Base-by-base conservation (phyloP, 1,140 invertebrate genomes). In the Drosophila mauritiana region DNA sequence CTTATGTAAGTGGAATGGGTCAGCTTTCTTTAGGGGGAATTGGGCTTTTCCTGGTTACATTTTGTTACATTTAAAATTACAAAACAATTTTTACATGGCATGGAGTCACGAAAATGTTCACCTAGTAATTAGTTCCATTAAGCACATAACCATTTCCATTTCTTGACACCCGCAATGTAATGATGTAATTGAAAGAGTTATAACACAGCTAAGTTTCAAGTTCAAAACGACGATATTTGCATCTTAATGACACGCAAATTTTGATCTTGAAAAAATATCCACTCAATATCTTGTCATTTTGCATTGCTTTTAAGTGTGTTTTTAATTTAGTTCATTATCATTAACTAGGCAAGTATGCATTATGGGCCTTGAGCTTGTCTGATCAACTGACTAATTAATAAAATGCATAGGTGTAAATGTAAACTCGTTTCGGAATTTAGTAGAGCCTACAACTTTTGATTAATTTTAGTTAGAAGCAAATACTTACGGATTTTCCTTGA, bases 251-350 rank as follows among this genome's bases (percentile, higher is more conserved):
- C 27, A 63, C 25, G 43, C 36, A 15, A 34, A 37, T 20, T 31
- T 49, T 65, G 64, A 64, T 68, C 46, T 68, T 68, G 61, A 65
- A 52, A 43, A 15, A 10, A 27, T 20, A 27, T 45, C 22, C n/a
- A 13, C 4, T 52, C n/a, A n/a, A 25, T 15, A 15, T 37, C 22
- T 37, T 7, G 22, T 20, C 27, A 61, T 22, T 43, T 55, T 25
- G 36, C n/a, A 36, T n/a, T 17, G 37, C 17, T 62, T 62, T 42
- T 20, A 17, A 2, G 8, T 20, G 4, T 8, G 43, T 34, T 53
- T 55, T 55, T 12, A 39, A 69, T 69, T 54, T 55, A 37, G 65
- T 70, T 56, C 49, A 70, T 70, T 69, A 70, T 68, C 64, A 68
- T 27, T 34, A 10, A 52, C 64, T 64, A 15, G 40, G 36, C 63